Base-by-base conservation (phyloP, 1,140 invertebrate genomes). In the Ericerus pela region DNA sequence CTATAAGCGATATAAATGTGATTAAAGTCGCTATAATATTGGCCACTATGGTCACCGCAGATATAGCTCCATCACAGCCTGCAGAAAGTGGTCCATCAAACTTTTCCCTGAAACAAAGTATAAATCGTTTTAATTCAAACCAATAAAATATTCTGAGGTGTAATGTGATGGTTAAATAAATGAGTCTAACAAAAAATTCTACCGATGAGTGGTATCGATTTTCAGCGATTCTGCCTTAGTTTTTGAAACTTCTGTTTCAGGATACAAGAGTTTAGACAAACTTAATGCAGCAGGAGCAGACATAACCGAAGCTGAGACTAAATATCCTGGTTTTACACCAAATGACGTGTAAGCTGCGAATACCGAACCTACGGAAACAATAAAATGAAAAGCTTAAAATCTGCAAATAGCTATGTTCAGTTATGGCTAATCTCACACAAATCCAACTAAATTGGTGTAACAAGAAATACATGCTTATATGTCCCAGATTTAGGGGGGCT, bases 301-400 rank as follows among this genome's bases (percentile, higher is more conserved):
- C 93, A 98, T 96, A 0, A 96, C 80, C 41, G 87, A 90, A 0
- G 94, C 90, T 0, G 89, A 89, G 47, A 98, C 79, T 18, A 89
- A 68, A 69, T 88, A 81, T 0, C 79, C 75, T 1, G 88, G 76
- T 58, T 84, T 77, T 4, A 93, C 89, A 1, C 92, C 93, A 67
- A 92, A 93, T 16, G 76, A 76, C 31, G 96, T 87, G 66, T 96
- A 97, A 0, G 91, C 88, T 0, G 89, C 92, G 62, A 98, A 72
- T 1, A 94, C 86, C 1, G 87, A 84, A 10, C 86, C 82, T 85
- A 60, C 18, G 22, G 20, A 33, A 26, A 5, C 11, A 53, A 54
- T n/a, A n/a, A n/a, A n/a, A n/a, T n/a, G n/a, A n/a, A n/a, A n/a
- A n/a, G n/a, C n/a, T n/a, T n/a, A n/a, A n/a, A n/a, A n/a, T n/a